Conservation (phyloP, 1,140 invertebrate genomes). For the Macrobrachium nipponense region DNA sequence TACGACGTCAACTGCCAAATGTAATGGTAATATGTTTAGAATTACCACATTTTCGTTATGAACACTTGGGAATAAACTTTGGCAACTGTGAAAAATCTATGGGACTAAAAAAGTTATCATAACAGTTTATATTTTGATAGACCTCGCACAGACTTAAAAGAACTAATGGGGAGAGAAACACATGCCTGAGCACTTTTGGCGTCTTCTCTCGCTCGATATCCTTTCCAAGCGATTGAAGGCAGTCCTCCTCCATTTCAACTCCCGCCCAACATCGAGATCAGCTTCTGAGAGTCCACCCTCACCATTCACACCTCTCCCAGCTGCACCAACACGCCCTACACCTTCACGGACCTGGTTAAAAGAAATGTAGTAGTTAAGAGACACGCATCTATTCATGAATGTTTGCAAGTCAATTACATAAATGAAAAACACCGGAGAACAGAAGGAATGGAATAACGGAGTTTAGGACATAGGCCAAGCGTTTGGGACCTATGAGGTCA, state of each 20-base stretch:
- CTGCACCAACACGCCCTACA: constrained; percentile 27
- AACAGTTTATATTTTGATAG: neutral
- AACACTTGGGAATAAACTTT: too few species aligned
- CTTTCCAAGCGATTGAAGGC: constrained; percentile 27
- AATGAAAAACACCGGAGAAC: too few species aligned
- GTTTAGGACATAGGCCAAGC: too few species aligned
- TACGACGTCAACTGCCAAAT: constrained; percentile 13
- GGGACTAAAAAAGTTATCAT: neutral
- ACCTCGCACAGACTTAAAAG: neutral
- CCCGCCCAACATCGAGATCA: constrained; percentile 26
- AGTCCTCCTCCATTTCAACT: constrained; percentile 24
- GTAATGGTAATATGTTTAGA: neutral
- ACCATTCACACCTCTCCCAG: constrained; percentile 17
- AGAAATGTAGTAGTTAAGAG: neutral
- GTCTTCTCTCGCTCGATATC: constrained; percentile 11
- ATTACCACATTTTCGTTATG: neutral
- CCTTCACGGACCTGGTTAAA: constrained; percentile 26
- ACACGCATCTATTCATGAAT: neutral
- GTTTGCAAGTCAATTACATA: too few species aligned
- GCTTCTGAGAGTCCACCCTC: constrained; percentile 25
- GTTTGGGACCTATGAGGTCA: too few species aligned
- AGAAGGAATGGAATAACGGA: too few species aligned
- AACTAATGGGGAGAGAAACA: neutral
- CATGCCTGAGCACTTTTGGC: constrained; percentile 17
- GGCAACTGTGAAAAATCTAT: too few species aligned